Percentiles rank a stretch among this genome's conserved stretches.
Conservation (phyloP, 2,113 vertebrate species). For the Petroica traversi region DNA sequence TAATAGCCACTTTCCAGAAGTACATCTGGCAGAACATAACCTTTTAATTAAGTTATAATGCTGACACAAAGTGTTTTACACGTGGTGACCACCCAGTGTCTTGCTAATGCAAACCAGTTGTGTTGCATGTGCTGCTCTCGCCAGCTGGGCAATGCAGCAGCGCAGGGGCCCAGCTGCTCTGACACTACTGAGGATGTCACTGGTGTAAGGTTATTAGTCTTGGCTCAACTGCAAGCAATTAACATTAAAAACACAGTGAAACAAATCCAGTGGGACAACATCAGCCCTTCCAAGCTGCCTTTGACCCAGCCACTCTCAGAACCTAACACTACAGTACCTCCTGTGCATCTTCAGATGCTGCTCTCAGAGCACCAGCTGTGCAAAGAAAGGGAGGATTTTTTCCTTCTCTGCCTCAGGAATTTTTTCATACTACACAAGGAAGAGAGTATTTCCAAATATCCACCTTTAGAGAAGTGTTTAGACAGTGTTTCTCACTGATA, state of each 20-base stretch:
- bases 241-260: not conserved
- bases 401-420: not conserved
- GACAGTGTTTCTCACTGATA: not conserved
- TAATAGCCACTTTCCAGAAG: not conserved
- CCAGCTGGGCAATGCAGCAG: not conserved
- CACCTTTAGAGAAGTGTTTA: not conserved
- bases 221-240: not conserved
- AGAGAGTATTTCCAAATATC: not conserved
- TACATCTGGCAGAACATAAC: not conserved
- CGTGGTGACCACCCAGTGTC: not conserved
- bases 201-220: not conserved
- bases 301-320: not conserved
- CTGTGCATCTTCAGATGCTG: not conserved
- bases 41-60: not conserved
- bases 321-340: not conserved
- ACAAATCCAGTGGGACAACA: not conserved
- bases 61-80: not conserved
- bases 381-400: not conserved
- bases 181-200: not conserved
- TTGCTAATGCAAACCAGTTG: not conserved
- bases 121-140: not conserved
- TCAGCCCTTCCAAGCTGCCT: not conserved
- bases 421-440: not conserved
- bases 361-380: not conserved
- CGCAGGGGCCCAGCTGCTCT: not conserved